Base-by-base conservation (phyloP, 2,888 invertebrate species). In the Hirtodrosophila cameraria region DNA sequence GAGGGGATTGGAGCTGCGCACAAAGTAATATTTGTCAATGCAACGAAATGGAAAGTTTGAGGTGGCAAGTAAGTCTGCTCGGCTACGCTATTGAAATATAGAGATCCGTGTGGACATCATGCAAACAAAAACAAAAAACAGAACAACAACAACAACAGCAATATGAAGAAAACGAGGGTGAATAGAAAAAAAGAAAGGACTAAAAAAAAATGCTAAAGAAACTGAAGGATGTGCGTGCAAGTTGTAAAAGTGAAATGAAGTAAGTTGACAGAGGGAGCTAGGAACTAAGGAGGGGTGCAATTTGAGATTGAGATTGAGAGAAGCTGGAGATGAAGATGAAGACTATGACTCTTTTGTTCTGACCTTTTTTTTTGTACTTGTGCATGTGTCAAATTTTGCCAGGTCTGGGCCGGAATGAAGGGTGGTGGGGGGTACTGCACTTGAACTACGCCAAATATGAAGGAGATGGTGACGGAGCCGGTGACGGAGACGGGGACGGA, bases 321-420 rank as follows among this genome's bases (percentile, higher is more conserved):
- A 18, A 31, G 38, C 36, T 43, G 36, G 16, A 50, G 59, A 23
- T 39, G 39, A 50, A 36, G 55, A 41, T 23, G 35, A 46, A 16
- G 59, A 43, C n/a, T n/a, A n/a, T n/a, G 59, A 41, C 15, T 59
- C 68, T 36, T 62, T 68, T 76, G 76, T 60, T 68, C 54, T 67
- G 55, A 74, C 66, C 66, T 75, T 74, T 64, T 63, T 43, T 66
- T 52, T 72, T 67, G 68, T 75, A 87, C 88, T 88, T 88, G 77
- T 88, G 86, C 89, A 89, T 88, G 88, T 88, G 88, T 88, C 88
- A 86, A 73, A 76, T 84, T n/a, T 72, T 50, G 55, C 50, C 45
- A n/a, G 31, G 49, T 20, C 15, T 31, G 45, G 36, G 41, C 9
- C 18, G 12, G 12, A n/a, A 18, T 18, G 25, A 42, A 28, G 16